These are phyloP conservation scores for Quadroppia sp. DNA, from an alignment of 2,888 invertebrate species.

Conservation along the genomic window DNA sequence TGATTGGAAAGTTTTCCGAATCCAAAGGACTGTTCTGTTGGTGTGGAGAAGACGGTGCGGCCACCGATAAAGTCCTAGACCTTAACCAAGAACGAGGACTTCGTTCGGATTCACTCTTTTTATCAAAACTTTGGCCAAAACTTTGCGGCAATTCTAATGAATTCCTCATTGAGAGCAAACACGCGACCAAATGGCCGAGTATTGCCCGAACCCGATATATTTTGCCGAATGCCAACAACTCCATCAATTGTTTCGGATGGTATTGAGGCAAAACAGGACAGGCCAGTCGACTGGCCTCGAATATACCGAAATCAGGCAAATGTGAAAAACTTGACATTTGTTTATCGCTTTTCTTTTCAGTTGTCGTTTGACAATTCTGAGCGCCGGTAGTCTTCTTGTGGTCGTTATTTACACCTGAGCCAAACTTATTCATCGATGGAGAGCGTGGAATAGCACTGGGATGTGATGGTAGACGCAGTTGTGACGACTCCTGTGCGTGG, in stretches of 20 bases:
- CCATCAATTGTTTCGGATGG: constrained; percentile 98
- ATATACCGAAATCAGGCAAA: constrained; percentile 85
- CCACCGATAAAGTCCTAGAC: constrained; percentile 77
- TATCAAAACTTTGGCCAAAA: constrained; percentile 47
- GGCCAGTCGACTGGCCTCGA: constrained; percentile 94
- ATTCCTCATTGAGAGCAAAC: constrained; percentile 51
- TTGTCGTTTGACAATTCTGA: not conserved
- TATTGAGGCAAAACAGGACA: constrained; percentile 98
- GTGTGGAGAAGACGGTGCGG: constrained; percentile 47
- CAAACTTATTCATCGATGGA: constrained; percentile 25
- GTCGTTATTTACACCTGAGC: not conserved
- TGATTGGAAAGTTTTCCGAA: constrained; percentile 69
- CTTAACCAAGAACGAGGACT: constrained; percentile 77
- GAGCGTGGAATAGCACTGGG: constrained; percentile 34
- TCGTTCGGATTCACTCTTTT: constrained; percentile 62
- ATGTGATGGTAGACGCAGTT: constrained; percentile 45
- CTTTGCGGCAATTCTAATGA: constrained; percentile 43
- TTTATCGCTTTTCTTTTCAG: not conserved
- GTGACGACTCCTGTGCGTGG: constrained; percentile 48
- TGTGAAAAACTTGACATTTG: not conserved
- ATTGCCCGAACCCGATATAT: constrained; percentile 98
- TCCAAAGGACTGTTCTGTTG: constrained; percentile 54
- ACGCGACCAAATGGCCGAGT: constrained; percentile 88
- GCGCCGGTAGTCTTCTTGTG: constrained; percentile 3
- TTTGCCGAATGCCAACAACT: constrained; percentile 94